phyloP scores from a whole-genome alignment of 2,113 vertebrate genomes.

The Rhynchopsitta pachyrhyncha region DNA sequence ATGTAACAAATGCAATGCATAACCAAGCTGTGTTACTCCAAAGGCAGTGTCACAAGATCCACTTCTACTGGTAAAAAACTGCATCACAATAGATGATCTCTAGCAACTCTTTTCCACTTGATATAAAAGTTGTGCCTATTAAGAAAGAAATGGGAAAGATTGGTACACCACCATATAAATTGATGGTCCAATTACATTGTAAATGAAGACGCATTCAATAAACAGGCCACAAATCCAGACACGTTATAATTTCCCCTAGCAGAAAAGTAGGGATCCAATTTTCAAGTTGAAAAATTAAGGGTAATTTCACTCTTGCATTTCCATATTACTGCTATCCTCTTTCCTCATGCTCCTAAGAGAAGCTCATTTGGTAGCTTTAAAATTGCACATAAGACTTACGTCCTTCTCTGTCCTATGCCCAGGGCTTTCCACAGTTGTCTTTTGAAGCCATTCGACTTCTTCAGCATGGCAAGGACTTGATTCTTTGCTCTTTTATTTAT shows the following conservation, averaged over 20 bases:
- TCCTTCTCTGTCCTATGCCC: not conserved
- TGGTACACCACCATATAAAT: not conserved
- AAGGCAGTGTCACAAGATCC: not conserved
- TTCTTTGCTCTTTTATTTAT: not conserved
- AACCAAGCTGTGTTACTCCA: not conserved
- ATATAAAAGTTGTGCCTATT: conserved; percentile 27
- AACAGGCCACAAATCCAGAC: not conserved
- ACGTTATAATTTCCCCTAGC: not conserved
- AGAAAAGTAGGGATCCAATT: not conserved
- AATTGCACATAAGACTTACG: not conserved
- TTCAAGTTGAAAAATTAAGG: not conserved
- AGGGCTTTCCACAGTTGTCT: not conserved
- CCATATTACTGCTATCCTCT: not conserved
- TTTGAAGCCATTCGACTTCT: not conserved
- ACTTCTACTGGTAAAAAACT: not conserved
- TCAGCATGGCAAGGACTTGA: not conserved
- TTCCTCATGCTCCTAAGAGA: not conserved
- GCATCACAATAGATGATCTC: conserved; percentile 11
- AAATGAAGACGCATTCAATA: not conserved
- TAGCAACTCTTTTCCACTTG: conserved; percentile 5
- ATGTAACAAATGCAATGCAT: not conserved
- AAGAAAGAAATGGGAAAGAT: not conserved
- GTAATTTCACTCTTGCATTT: not conserved
- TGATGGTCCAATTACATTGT: not conserved
- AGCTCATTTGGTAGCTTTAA: not conserved